Base-by-base conservation (phyloP, 2,888 invertebrate species). In the Stomorhina lunata region DNA sequence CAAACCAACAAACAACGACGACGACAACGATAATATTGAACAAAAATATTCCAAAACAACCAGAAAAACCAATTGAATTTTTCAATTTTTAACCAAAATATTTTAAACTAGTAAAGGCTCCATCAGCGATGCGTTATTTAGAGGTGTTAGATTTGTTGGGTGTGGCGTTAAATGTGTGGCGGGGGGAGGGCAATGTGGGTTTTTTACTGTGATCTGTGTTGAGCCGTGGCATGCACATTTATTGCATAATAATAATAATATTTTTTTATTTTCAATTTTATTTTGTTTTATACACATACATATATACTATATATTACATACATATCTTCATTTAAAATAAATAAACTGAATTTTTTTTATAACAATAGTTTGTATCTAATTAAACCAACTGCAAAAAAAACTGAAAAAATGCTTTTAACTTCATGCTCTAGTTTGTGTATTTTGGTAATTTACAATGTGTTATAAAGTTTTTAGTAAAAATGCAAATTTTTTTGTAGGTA, bases 231-330 rank as follows among this genome's bases (percentile, higher is more conserved):
- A 57, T 76, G 76, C 65, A 69, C 65, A 71, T 76, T 71, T 81
- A 66, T 81, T 81, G 71, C 71, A 71, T 81, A 81, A 81, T 65
- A 57, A 75, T 69, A 34, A 29, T 65, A 6, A 45, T 29, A 5
- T 43, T 17, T 37, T n/a, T 37, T 53, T n/a, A 32, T 1, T n/a
- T 9, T 7, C 4, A 25, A 22, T 59, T 59, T 59, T 37, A 9
- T 34, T 34, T 37, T 4, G n/a, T n/a, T n/a, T n/a, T n/a, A n/a
- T 57, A 12, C 34, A n/a, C 10, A 25, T 45, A 17, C 5, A 43
- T 27, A n/a, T 25, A 4, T 50, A 15, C 25, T 25, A 25, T 17
- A 65, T 53, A 40, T 34, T 32, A 63, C 45, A 63, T 15, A 63
- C 50, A 69, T 12, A 32, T 12, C 17, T 15, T 22, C 48, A 27